Evolutionary conservation across 2,113 vertebrate genomes (phyloP).

Genomic region (Xenotilapia longispinis): DNA sequence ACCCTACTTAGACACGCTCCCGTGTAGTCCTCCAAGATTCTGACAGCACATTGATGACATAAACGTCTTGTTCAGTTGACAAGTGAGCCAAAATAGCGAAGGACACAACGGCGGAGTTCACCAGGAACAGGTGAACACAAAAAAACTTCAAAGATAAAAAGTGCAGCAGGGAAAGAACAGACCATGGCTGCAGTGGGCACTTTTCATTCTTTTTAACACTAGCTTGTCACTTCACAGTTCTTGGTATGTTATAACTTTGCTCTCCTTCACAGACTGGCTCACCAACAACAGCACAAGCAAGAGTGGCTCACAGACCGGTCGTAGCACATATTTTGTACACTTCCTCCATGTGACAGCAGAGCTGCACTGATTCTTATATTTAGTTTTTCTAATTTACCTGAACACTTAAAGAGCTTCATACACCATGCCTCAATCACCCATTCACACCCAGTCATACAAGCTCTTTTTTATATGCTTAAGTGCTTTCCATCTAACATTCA

Average conservation of each 20-base stretch:
- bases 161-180: not conserved
- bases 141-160: not conserved
- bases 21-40: not conserved
- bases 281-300: not conserved
- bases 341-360: not conserved
- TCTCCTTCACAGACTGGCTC: not conserved
- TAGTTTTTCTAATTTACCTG: not conserved
- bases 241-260: not conserved
- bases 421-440: not conserved
- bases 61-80: not conserved
- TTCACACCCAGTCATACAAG: not conserved
- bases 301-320: not conserved
- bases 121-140: not conserved
- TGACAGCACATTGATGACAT: not conserved
- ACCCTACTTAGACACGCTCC: not conserved
- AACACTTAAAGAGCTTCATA: not conserved
- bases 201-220: not conserved
- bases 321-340: not conserved
- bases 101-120: accelerated
- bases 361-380: not conserved
- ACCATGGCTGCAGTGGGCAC: not conserved
- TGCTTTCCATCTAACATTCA: not conserved
- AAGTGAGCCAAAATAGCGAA: not conserved
- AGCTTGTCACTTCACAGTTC: not conserved
- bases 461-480: not conserved